Evolutionary conservation across 2,888 invertebrate genomes (phyloP), one percentile per base, ranked within the genome.

Genomic region (Pecten maximus): DNA sequence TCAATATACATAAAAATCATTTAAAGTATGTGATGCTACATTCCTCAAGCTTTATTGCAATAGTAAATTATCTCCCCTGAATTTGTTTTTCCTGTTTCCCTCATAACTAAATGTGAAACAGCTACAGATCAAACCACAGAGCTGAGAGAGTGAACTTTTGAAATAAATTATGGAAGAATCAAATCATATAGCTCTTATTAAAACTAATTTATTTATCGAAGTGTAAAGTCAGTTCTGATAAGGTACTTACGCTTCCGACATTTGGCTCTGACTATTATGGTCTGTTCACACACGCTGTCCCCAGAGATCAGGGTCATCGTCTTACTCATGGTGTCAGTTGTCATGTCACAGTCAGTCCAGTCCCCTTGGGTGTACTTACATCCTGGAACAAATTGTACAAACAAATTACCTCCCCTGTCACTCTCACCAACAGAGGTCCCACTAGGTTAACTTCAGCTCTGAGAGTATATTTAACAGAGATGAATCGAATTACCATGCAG

Each of bases 301-400:
- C 95, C 95, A 40, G 89, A 88, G 50, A 93, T 94, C 50, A 95
- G 90, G 19, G 94, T 94, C 89, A 95, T 89, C 4, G 93, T 93
- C 74, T 93, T 92, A 10, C 94, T 93, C 90, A 95, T 94, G 10
- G 94, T 95, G 92, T 95, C 95, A 19, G 94, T 94, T 10, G 93
- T 93, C 2, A 93, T 92, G 91, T 95, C 93, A 93, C 96, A 96
- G 23, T 94, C 92, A 40, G 93, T 91, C 95, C 95, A 95, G 3
- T 93, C 93, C 44, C 94, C 94, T 40, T 93, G 92, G 48, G 91
- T 92, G 91, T 96, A 96, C 87, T 92, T 92, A 91, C 96, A 96
- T 44, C 91, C 95, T 94, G 90, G 16, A 90, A 50, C 74, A 74
- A 74, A 74, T 28, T 35, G 74, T 74, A 74, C 28, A 74, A 74